Base-by-base conservation (phyloP, 2,797 vertebrate genomes). In the Caiman crocodilus region DNA sequence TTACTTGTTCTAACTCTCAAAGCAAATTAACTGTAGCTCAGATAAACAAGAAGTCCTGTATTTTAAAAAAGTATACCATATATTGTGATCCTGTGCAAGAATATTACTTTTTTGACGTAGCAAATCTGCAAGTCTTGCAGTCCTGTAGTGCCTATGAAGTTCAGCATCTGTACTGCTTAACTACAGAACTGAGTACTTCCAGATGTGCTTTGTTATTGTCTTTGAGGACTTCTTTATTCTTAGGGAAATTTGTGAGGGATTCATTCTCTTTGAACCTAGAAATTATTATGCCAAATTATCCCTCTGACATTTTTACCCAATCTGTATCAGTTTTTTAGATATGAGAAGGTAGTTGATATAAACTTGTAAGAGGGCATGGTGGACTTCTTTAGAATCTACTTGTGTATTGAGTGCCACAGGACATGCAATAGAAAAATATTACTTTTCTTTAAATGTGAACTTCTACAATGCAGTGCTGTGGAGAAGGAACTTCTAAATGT, bases 191-290 rank as follows among this genome's bases (percentile, higher is more conserved):
- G 92, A 95, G 71, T 64, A 17, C 30, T 97, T 95, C 93, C 94
- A 96, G 91, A 93, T 96, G 91, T 56, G 2, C 60, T 30, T 84
- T 90, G 65, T 4, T 86, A 64, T 94, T 96, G 94, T 91, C 84
- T 94, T 89, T 80, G 89, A 92, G 69, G 35, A 94, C 84, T 90
- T 91, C 58, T 93, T 87, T 80, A 84, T 97, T 92, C 64, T 85
- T 76, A 13, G 85, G 76, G 69, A 95, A 95, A 91, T 90, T 85
- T 0, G 0, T 80, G 76, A 94, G 76, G 92, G 94, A 92, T 94
- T 89, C 42, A 75, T 82, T 56, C 42, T 88, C 82, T 90, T 92
- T 63, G n/a, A 88, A 88, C 90, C 82, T 94, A 21, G 21, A 79
- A 13, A 15, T 74, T n/a, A 71, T 85, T 50, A 28, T 91, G 86